Evolutionary conservation across 2,888 invertebrate species (phyloP), one percentile per base, ranked within the genome.

Genomic region (Acanthosepion esculentum): DNA sequence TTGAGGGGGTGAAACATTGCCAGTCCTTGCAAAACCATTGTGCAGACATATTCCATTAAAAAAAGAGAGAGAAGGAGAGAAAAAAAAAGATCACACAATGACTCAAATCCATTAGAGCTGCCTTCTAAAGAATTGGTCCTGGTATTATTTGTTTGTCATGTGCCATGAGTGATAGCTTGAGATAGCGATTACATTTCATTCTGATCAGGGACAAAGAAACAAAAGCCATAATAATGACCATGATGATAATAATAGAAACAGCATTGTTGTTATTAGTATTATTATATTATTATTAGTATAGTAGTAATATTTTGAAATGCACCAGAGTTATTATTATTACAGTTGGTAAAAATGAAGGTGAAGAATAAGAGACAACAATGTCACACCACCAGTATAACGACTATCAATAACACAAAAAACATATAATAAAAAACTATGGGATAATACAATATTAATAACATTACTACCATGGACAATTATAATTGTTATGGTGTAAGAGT

Each of bases 111-210:
- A 78, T 78, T 78, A 78, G n/a, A 18, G 78, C 78, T 78, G 78
- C 18, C n/a, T 78, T 78, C 78, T 78, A n/a, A 78, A 33, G 78
- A 78, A 78, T 78, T 18, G n/a, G n/a, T 15, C 78, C n/a, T n/a
- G n/a, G 12, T n/a, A 78, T 78, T 78, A 78, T 78, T 78, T 78
- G 78, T 78, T 78, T 78, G 78, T 78, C 78, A 78, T 78, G n/a
- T 78, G 78, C 12, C n/a, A 78, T 78, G 78, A 78, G n/a, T 78
- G 78, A 78, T 78, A 33, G 78, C 78, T n/a, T n/a, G 78, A 78
- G n/a, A 78, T 78, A 33, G 23, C 78, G 15, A 78, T 78, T 78
- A 78, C 78, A 78, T 78, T 78, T 33, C n/a, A 78, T 78, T 78
- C 78, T 12, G 78, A 78, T 78, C 78, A 78, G 78, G n/a, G n/a